Evolutionary conservation across 2,113 vertebrate genomes (phyloP).

Genomic region (Gila orcuttii): DNA sequence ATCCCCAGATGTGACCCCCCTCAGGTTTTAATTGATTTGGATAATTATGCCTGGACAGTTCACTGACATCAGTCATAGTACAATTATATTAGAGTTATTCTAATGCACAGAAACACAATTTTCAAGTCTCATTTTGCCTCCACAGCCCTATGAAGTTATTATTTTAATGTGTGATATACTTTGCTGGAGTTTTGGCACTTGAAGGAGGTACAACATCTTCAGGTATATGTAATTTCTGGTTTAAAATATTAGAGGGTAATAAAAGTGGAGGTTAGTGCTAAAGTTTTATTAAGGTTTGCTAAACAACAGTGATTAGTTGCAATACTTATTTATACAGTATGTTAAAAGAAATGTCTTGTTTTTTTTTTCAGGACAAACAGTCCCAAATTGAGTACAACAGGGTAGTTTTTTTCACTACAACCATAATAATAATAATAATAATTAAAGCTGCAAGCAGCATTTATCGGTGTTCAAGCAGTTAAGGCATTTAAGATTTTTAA

Average conservation of each 20-base stretch:
- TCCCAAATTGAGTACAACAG: neutral
- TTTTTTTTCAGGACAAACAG: neutral
- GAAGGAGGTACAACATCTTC: neutral
- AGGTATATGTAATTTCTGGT: neutral
- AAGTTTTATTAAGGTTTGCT: constrained; percentile 15
- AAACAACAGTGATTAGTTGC: constrained; percentile 25
- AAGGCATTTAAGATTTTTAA: no score
- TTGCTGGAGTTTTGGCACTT: neutral
- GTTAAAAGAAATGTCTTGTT: neutral
- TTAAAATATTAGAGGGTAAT: neutral
- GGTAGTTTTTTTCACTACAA: no score
- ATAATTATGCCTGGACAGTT: constrained; percentile 56
- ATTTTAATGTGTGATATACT: neutral
- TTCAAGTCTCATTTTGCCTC: neutral
- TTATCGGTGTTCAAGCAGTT: no score
- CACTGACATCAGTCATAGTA: constrained; percentile 59
- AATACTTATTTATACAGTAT: neutral
- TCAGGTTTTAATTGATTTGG: constrained; percentile 57
- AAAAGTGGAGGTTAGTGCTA: neutral
- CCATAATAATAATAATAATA: no score
- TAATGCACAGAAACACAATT: constrained; percentile 20
- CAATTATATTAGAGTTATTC: constrained; percentile 53
- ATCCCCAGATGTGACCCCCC: constrained; percentile 38
- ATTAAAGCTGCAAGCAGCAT: no score
- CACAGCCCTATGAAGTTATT: neutral